Conservation (phyloP, 2,797 vertebrate species). For the Pyrocephalus nanus region DNA sequence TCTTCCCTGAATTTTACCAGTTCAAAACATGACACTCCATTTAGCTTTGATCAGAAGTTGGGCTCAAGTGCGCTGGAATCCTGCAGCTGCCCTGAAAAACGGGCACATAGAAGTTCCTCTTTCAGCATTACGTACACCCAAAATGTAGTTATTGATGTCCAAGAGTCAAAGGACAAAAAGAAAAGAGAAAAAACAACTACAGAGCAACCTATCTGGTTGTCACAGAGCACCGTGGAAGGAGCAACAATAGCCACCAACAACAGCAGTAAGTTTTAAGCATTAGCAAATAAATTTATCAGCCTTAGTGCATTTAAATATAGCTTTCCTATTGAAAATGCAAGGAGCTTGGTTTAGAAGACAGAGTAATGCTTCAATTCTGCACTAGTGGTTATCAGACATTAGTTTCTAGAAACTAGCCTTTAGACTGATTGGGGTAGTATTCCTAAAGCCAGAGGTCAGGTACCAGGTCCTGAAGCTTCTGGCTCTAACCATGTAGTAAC, state of each 20-base stretch:
- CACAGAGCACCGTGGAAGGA: slow-evolving; percentile 52
- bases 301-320: neutral
- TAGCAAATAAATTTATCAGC: neutral
- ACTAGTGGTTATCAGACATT: neutral
- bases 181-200: slow-evolving; percentile 28
- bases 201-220: slow-evolving; percentile 69
- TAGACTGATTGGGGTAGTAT: neutral
- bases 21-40: neutral
- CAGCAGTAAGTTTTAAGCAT: slow-evolving; percentile 6
- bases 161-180: slow-evolving; percentile 32
- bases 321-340: neutral
- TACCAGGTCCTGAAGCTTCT: neutral
- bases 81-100: neutral
- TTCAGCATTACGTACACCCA: slow-evolving; percentile 49
- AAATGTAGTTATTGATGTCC: slow-evolving; percentile 52
- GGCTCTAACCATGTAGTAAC: neutral
- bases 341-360: neutral
- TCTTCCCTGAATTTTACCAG: neutral
- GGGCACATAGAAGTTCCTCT: slow-evolving; percentile 21
- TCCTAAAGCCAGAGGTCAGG: neutral
- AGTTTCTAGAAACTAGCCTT: neutral
- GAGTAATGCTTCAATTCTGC: neutral
- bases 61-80: neutral
- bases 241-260: neutral
- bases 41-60: slow-evolving; percentile 13